phyloP scores from a whole-genome alignment of 2,888 invertebrate species.

The Aspidiotus destructor region DNA sequence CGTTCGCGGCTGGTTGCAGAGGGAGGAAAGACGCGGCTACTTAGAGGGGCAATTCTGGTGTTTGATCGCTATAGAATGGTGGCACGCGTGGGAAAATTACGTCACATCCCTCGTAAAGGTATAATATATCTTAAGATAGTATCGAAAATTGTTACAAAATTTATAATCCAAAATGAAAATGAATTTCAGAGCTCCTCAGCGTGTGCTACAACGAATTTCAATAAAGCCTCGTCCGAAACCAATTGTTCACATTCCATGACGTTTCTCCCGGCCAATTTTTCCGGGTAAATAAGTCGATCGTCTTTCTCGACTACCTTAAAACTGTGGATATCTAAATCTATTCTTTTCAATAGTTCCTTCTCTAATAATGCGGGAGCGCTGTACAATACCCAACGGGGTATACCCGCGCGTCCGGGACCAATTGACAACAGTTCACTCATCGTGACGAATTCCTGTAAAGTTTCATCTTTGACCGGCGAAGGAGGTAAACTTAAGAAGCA shows the following conservation, averaged over 20 bases:
- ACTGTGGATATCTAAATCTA: neutral
- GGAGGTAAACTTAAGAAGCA: constrained; percentile 71
- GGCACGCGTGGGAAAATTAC: constrained; percentile 68
- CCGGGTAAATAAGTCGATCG: constrained; percentile 6
- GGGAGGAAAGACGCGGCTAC: constrained; percentile 66
- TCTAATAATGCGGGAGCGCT: constrained; percentile 5
- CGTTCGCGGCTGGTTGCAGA: constrained; percentile 70
- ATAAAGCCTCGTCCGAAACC: neutral
- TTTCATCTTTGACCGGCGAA: constrained; percentile 71
- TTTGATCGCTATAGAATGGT: constrained; percentile 76
- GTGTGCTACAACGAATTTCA: neutral
- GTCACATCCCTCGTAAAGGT: constrained; percentile 34
- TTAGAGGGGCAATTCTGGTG: constrained; percentile 82
- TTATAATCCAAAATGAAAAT: too few species aligned
- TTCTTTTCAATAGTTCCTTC: constrained; percentile 4
- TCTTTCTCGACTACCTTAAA: neutral
- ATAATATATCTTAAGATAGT: neutral
- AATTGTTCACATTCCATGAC: constrained; percentile 28
- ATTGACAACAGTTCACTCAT: constrained; percentile 67
- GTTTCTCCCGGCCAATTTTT: constrained; percentile 17
- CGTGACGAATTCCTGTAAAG: constrained; percentile 51
- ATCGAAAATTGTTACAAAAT: too few species aligned
- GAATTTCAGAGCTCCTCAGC: constrained; percentile 13
- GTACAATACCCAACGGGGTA: constrained; percentile 35
- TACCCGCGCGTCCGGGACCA: constrained; percentile 51